Percentiles rank a stretch among this genome's conserved stretches.
phyloP scores from a whole-genome alignment of 2,888 invertebrate species.

The Frankliniella fusca region DNA sequence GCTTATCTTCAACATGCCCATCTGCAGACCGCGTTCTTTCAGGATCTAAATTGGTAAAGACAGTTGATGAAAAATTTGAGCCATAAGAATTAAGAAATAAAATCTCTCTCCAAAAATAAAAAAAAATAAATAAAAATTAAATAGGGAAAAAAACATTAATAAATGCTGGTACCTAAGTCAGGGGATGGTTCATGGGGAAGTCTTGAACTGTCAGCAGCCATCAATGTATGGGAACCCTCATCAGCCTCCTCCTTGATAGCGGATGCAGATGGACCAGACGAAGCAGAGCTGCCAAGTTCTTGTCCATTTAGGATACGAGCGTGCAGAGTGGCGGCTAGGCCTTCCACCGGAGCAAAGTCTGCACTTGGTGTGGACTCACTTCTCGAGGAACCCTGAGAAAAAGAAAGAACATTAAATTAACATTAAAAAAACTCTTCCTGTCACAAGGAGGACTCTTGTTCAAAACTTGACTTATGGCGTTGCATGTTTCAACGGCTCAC shows the following conservation, averaged over 20 bases:
- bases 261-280: conserved; percentile 40
- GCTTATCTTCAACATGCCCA: neutral
- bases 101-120: too few relatives aligned
- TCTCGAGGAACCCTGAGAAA: neutral
- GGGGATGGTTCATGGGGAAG: conserved; percentile 31
- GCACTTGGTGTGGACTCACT: neutral
- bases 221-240: conserved; percentile 29
- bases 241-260: conserved; percentile 46
- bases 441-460: too few relatives aligned
- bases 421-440: too few relatives aligned
- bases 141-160: too few relatives aligned
- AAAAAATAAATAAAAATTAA: too few relatives aligned
- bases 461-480: neutral
- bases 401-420: neutral
- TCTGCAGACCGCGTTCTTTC: neutral
- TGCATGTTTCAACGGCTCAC: neutral
- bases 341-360: conserved; percentile 51
- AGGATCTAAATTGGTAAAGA: neutral
- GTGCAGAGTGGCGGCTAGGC: conserved; percentile 77
- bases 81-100: neutral
- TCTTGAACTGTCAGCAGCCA: conserved; percentile 33
- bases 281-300: conserved; percentile 43
- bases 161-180: neutral
- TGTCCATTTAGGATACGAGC: conserved; percentile 68
- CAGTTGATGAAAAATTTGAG: neutral